These are phyloP conservation scores for Mesembrinibis cayennensis DNA, from an alignment of 2,113 vertebrate genomes.

Conservation along the genomic window DNA sequence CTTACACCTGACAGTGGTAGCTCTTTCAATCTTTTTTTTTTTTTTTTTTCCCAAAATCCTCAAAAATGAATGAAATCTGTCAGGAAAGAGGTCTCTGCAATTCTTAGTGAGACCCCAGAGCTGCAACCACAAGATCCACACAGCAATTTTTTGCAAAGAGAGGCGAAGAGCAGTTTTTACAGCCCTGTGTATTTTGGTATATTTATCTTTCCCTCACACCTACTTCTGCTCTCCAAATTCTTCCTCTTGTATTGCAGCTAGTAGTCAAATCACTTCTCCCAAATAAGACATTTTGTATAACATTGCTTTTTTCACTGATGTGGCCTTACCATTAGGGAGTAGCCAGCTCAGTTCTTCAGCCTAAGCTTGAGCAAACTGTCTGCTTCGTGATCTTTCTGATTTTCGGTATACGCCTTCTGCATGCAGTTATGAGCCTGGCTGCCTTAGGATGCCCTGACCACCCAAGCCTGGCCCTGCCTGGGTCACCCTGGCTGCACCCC, in stretches of 20 bases:
- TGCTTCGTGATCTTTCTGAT: background rate
- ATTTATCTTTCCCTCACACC: background rate
- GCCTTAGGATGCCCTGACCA: background rate
- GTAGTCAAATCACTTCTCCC: background rate
- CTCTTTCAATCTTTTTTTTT: background rate
- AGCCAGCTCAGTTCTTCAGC: background rate
- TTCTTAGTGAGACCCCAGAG: background rate
- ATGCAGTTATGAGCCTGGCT: background rate
- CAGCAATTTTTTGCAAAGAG: background rate
- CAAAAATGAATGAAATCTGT: background rate
- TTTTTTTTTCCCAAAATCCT: background rate
- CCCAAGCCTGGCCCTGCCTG: background rate
- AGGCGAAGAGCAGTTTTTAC: background rate
- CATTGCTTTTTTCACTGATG: background rate
- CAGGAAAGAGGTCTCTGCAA: background rate
- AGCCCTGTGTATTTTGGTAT: fast-evolving
- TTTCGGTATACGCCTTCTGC: background rate
- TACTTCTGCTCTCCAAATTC: background rate
- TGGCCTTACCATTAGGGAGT: background rate
- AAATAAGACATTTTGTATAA: background rate
- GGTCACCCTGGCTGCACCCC: background rate
- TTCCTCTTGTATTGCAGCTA: background rate
- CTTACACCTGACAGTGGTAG: background rate
- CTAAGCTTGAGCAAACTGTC: background rate
- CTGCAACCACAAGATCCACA: background rate